Base-by-base conservation (phyloP, 2,113 vertebrate genomes). In the Andinoacara biseriatus region DNA sequence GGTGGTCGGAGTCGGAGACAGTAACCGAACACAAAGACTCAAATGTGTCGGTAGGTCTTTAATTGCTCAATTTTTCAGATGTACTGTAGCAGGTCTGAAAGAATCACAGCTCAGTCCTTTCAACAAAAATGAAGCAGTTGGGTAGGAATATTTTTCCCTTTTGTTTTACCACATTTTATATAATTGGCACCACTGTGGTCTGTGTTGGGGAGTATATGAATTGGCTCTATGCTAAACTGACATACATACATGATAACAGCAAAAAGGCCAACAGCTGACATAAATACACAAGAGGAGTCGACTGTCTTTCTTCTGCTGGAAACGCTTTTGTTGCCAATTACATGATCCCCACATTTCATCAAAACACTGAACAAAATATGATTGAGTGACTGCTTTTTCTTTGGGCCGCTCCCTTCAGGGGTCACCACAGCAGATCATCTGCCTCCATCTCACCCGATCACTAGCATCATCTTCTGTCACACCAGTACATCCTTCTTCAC, bases 1-100 rank as follows among this genome's bases (percentile, higher is more conserved):
- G 67, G 96, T 96, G 82, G 90, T 96, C 4, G 91, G 90, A 22
- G 93, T 93, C 11, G 90, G 86, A 80, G 95, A 96, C 78, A 86
- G 75, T 74, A 96, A 94, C 91, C 89, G 82, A 17, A 96, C 95
- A 0, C 96, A 96, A 86, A 93, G 94, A n/a, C 95, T 96, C 11
- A 86, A 72, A 84, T 96, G 96, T 87, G 93, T 95, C 11, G 95
- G 96, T 96, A 63, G 76, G 96, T 95, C 6, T 24, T 4, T 20
- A 38, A 67, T 52, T 7, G 49, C 14, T 15, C 43, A 13, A 46
- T 15, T 46, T 46, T 15, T 14, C 14, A 43, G 1, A 43, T 69
- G 26, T n/a, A n/a, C n/a, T n/a, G n/a, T 43, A 69, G 63, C 40
- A 49, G 8, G 24, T 69, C 22, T 29, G 63, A 69, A 69, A 26